These are phyloP conservation scores for Xylota sylvarum DNA, from an alignment of 2,888 invertebrate species.

Conservation along the genomic window DNA sequence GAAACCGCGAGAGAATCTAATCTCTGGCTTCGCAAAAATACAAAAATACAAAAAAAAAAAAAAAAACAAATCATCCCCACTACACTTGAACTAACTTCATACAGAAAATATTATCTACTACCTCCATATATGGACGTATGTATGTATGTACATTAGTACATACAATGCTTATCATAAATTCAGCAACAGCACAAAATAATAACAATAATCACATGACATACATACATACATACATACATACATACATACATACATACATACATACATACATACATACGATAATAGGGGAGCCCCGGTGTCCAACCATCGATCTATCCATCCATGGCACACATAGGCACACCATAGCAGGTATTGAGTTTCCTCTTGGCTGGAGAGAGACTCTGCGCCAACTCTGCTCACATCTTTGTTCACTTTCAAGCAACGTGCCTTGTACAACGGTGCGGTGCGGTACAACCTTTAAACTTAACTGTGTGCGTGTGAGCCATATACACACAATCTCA, in stretches of 20 bases:
- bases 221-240: not conserved
- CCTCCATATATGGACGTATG: slow-evolving; percentile 1
- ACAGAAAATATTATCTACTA: slow-evolving; percentile 37
- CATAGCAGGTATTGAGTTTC: slow-evolving; percentile 19
- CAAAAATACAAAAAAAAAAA: slow-evolving; percentile 11
- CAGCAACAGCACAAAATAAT: slow-evolving; percentile 48
- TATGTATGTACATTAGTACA: not conserved
- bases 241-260: not conserved
- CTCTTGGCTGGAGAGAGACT: slow-evolving; percentile 2
- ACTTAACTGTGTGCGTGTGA: slow-evolving; percentile 27
- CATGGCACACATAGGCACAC: not conserved
- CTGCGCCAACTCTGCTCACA: not conserved
- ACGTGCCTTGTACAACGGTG: not conserved
- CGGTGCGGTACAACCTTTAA: slow-evolving; percentile 13
- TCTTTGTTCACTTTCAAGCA: slow-evolving; percentile 20
- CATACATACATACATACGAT: not conserved
- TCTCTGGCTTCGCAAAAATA: slow-evolving; percentile 58
- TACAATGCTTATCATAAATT: slow-evolving; percentile 68
- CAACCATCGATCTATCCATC: slow-evolving; percentile 16
- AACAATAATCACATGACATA: slow-evolving; percentile 35
- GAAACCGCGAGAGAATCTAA: slow-evolving; percentile 56
- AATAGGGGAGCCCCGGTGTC: too few relatives aligned
- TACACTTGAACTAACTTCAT: slow-evolving; percentile 52
- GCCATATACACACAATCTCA: slow-evolving; percentile 38
- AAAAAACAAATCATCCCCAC: too few relatives aligned